Percentiles rank a stretch among this genome's conserved stretches.
phyloP scores from a whole-genome alignment of 2,888 invertebrate genomes.

The Erebia epiphron region DNA sequence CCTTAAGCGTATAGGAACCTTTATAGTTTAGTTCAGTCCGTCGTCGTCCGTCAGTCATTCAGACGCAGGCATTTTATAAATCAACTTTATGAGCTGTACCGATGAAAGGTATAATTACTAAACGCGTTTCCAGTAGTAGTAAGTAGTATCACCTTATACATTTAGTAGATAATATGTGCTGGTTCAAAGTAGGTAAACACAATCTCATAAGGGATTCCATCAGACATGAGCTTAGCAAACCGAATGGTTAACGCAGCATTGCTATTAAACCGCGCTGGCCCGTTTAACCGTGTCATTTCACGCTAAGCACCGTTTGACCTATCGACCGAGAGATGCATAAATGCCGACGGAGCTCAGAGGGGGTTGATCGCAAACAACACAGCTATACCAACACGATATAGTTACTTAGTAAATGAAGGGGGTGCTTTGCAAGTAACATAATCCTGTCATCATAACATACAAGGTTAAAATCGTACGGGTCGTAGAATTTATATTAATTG shows the following conservation, averaged over 20 bases:
- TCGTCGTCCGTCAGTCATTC: too few relatives aligned
- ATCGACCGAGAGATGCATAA: conserved; percentile 25
- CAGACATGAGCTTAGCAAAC: conserved; percentile 6
- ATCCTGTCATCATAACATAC: too few relatives aligned
- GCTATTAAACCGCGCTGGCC: conserved; percentile 10
- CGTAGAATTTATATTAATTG: too few relatives aligned
- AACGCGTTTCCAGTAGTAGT: too few relatives aligned
- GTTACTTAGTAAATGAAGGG: background rate
- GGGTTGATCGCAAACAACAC: background rate
- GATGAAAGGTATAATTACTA: too few relatives aligned
- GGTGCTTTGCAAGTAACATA: background rate
- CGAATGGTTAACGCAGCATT: conserved; percentile 10
- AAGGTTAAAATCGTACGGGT: too few relatives aligned
- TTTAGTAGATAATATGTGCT: too few relatives aligned
- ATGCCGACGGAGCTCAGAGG: conserved; percentile 5
- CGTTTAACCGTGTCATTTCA: conserved; percentile 36
- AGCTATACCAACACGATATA: background rate
- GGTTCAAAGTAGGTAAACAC: background rate
- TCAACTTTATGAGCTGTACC: too few relatives aligned
- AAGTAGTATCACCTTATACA: too few relatives aligned
- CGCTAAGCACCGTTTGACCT: conserved; percentile 35
- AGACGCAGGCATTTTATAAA: too few relatives aligned
- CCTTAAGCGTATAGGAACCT: too few relatives aligned
- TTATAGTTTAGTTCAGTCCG: too few relatives aligned
- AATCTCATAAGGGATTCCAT: conserved; percentile 4